Conservation (phyloP, 2,113 vertebrate species). For the Miniopterus natalensis region DNA sequence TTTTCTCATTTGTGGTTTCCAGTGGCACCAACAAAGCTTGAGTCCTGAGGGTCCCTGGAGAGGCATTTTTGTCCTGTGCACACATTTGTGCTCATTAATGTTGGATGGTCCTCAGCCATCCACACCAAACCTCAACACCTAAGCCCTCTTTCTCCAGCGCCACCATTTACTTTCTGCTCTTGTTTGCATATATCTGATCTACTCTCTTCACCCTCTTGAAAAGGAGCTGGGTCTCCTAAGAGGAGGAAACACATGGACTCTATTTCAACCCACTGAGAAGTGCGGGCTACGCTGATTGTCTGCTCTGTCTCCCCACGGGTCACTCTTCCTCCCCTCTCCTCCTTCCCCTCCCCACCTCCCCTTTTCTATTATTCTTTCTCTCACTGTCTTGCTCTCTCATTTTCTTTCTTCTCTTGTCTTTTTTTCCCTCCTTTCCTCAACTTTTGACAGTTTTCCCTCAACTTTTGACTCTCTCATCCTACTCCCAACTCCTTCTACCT, state of each 20-base stretch:
- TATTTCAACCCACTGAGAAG: not conserved
- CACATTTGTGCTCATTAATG: conserved; percentile 22
- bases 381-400: not conserved
- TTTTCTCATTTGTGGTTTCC: conserved; percentile 59
- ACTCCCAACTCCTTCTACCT: not conserved
- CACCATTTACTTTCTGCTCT: not conserved
- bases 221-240: not conserved
- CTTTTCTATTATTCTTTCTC: not conserved
- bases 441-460: not conserved
- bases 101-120: not conserved
- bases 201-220: not conserved
- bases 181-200: not conserved
- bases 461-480: not conserved
- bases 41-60: not conserved
- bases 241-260: not conserved
- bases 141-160: not conserved
- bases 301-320: not conserved
- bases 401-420: not conserved
- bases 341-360: not conserved
- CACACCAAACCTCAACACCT: not conserved
- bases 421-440: not conserved
- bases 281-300: not conserved
- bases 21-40: not conserved
- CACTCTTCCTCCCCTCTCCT: not conserved
- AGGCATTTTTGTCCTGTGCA: not conserved